Conservation (phyloP, 2,113 vertebrate species). For the Ceyx margarethae region DNA sequence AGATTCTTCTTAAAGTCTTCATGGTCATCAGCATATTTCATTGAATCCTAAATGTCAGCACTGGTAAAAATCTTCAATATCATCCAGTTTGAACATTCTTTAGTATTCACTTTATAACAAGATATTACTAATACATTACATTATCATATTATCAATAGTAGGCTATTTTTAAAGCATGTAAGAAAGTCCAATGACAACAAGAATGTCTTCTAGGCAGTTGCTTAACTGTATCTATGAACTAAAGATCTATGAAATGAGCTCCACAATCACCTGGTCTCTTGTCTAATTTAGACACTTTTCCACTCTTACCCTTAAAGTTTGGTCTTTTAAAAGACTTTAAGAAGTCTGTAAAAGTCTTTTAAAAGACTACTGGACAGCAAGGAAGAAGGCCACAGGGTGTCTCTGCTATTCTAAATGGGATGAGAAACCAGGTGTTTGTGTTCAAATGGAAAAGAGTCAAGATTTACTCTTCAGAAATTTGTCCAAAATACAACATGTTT, state of each 20-base stretch:
- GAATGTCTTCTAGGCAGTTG: neutral
- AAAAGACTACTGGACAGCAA: neutral
- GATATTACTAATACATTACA: conserved; percentile 9
- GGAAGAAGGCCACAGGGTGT: neutral
- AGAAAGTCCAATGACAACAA: conserved; percentile 6
- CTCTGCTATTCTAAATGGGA: neutral
- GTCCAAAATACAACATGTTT: neutral
- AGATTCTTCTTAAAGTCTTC: conserved; percentile 58
- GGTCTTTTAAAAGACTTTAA: no score
- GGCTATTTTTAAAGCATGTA: conserved; percentile 42
- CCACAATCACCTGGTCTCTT: neutral
- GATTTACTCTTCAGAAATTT: neutral
- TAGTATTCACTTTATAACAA: conserved; percentile 21
- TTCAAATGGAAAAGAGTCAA: neutral
- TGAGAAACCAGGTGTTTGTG: neutral
- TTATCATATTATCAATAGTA: conserved; percentile 24
- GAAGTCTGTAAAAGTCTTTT: neutral
- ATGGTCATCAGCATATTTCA: conserved; percentile 40
- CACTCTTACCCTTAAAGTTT: neutral
- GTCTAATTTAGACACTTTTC: neutral
- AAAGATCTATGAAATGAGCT: conserved; percentile 13
- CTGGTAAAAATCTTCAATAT: conserved; percentile 44
- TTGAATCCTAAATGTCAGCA: neutral
- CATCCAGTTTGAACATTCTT: conserved; percentile 20
- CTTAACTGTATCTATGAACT: neutral